Evolutionary conservation across 2,797 vertebrate genomes (phyloP), one percentile per base, ranked within the genome.

Genomic region (Macroramphosus scolopax): DNA sequence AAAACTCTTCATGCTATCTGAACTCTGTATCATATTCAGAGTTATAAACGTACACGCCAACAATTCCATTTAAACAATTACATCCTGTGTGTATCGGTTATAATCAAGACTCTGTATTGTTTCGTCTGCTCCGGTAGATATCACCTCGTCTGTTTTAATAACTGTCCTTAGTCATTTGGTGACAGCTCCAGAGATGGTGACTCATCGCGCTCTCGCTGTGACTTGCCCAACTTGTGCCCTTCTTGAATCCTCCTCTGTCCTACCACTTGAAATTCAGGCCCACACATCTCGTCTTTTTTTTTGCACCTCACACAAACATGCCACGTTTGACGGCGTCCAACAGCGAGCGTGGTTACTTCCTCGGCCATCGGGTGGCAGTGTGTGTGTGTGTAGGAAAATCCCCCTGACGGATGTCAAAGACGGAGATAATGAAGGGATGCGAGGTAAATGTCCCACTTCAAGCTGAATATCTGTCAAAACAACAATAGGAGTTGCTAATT

Each of bases 361-460:
- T n/a, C 8, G 3, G 7, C 80, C 69, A 73, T 42, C 8, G 20
- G 77, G 59, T 50, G 75, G 75, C 76, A 68, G 30, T 73, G 51
- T 67, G 58, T 62, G 7, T 38, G 18, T 22, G 40, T 3, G 13
- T 18, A 10, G 8, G 12, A n/a, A n/a, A n/a, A n/a, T n/a, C 33
- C 12, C 13, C 6, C 45, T 44, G 14, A 28, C 20, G 10, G 39
- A 39, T 47, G 12, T 33, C 43, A 49, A 32, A 13, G 8, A 31
- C 4, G 4, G 11, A 25, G n/a, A 37, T 49, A 13, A 50, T 34
- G 39, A 41, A 43, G 4, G 34, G 36, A 54, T 18, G 33, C 30
- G n/a, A 26, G 35, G 33, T 15, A 36, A 55, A 56, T 25, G 25
- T 25, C 20, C 16, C 12, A 24, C 15, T 11, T 40, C 18, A 38